Conservation (phyloP, 1,140 invertebrate genomes). For the Orchestia grillus region DNA sequence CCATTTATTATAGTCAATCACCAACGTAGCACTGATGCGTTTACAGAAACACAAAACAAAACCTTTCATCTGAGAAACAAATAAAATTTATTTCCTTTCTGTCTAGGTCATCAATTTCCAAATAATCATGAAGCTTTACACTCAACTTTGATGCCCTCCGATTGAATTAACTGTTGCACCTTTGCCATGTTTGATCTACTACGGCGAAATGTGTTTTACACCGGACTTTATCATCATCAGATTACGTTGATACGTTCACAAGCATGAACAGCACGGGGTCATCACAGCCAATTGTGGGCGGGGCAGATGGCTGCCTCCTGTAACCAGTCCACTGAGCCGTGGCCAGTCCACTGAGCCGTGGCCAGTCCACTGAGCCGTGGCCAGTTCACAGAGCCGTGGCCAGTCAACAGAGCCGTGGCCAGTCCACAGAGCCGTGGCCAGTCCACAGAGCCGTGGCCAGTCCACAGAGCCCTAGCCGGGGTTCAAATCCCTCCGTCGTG, state of each 20-base stretch:
- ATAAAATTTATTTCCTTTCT: not conserved
- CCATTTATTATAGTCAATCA: not conserved
- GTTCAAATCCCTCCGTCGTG: not conserved
- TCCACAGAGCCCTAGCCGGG: too few relatives aligned
- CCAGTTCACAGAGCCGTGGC: not conserved
- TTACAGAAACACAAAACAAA: not conserved
- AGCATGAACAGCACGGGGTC: not conserved
- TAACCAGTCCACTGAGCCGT: not conserved
- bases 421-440: too few relatives aligned
- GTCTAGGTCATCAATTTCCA: not conserved
- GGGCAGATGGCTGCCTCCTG: not conserved
- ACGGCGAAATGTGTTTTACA: not conserved
- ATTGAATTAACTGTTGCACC: not conserved
- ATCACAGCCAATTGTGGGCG: not conserved
- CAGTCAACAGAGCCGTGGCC: not conserved
- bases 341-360: not conserved
- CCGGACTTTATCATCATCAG: not conserved
- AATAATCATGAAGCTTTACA: not conserved
- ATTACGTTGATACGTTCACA: not conserved
- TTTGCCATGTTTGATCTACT: not conserved
- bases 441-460: too few relatives aligned
- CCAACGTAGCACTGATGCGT: not conserved
- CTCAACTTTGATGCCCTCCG: not conserved
- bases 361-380: not conserved
- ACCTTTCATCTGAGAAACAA: not conserved